Evolutionary conservation across 2,113 vertebrate genomes (phyloP).

Genomic region (Thryonomys swinderianus): DNA sequence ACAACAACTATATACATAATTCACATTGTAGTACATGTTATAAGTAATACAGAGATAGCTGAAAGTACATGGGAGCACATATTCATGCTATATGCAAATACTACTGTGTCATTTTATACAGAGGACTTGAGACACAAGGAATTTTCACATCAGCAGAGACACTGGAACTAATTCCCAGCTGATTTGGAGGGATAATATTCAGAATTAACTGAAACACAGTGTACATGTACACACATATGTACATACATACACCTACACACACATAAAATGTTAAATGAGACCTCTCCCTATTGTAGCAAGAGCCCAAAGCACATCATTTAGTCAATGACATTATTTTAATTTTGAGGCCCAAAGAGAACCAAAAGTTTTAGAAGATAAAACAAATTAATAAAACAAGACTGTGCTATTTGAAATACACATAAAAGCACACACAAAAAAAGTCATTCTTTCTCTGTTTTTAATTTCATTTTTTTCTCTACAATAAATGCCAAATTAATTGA

Average conservation of each 20-base stretch:
- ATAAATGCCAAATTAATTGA: slow-evolving; percentile 66
- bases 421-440: slow-evolving; percentile 37
- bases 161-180: background rate
- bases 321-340: slow-evolving; percentile 38
- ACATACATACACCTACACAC: background rate
- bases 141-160: background rate
- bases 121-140: background rate
- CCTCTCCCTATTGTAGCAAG: background rate
- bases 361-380: slow-evolving; percentile 53
- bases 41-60: background rate
- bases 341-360: slow-evolving; percentile 38
- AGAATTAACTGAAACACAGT: background rate
- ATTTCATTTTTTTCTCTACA: slow-evolving; percentile 44
- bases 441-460: slow-evolving; percentile 10
- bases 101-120: background rate
- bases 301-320: background rate
- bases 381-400: slow-evolving; percentile 22
- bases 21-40: background rate
- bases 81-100: background rate
- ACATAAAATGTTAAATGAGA: slow-evolving; percentile 11
- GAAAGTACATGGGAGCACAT: background rate
- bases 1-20: background rate
- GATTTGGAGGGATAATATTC: background rate
- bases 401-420: slow-evolving; percentile 27
- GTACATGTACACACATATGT: background rate